Evolutionary conservation across 2,113 vertebrate species (phyloP), one percentile per base, ranked within the genome.

Genomic region (Machaerirhynchus nigripectus): DNA sequence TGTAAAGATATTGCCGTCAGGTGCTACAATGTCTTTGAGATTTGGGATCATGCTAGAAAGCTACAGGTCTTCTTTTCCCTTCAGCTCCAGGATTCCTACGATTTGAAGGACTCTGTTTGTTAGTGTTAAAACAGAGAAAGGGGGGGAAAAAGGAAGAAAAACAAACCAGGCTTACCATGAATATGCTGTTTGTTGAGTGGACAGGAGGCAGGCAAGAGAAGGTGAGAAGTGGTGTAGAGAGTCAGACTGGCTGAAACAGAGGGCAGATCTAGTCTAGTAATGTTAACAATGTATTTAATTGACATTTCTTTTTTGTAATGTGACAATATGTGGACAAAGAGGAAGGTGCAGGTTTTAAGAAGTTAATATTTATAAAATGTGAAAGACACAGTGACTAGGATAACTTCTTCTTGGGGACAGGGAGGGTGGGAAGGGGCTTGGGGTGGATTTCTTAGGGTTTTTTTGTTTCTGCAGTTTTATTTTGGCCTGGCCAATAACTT

Each of bases 331-430:
- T 98, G 97, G 97, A 97, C 96, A 93, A 94, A 98, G 98, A 98
- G 96, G 97, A 95, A 97, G 97, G 96, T 97, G 97, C 96, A 98
- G 97, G 98, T 98, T 96, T 98, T 98, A 96, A 98, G 97, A 98
- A 97, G 97, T 98, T 98, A 98, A 97, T 98, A 98, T 98, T 98
- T 98, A 98, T 98, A 98, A 98, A 98, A 98, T 98, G 98, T 98
- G 98, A 98, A 98, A 98, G 98, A 97, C 96, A 85, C 97, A 98
- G 98, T 97, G 96, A 97, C 96, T 97, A 98, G 98, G 94, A 97
- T 96, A 97, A 97, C 97, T 97, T 97, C 97, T 97, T 97, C 80
- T 96, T 97, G 95, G 97, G 98, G 96, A 92, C 78, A 86, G 97
- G 97, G 94, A 81, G 94, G 94, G 97, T 92, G 97, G 96, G 96